phyloP scores from a whole-genome alignment of 2,888 invertebrate species.

The Allacma fusca region DNA sequence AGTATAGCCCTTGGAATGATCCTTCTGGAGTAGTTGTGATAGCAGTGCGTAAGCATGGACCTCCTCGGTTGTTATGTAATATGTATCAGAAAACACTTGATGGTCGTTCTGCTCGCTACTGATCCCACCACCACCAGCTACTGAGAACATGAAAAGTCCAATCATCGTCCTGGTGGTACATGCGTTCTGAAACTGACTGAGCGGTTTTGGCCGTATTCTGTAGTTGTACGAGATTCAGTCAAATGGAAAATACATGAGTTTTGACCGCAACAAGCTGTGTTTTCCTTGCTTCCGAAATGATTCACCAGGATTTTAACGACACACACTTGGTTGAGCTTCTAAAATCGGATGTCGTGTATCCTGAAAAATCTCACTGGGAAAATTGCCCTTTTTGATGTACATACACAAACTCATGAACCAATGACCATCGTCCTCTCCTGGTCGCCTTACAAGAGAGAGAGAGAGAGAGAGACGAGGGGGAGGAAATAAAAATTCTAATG shows the following conservation, averaged over 20 bases:
- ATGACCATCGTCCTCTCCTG: no score
- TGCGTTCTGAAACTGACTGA: background rate
- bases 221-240: constrained; percentile 23
- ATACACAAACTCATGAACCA: no score
- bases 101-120: background rate
- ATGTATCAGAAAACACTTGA: background rate
- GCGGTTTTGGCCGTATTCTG: background rate
- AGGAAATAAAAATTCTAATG: no score
- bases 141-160: background rate
- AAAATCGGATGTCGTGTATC: background rate
- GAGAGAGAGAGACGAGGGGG: no score
- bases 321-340: constrained; percentile 26
- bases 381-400: background rate
- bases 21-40: no score
- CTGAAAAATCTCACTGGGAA: background rate
- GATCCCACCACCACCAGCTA: background rate
- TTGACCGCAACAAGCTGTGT: constrained; percentile 31
- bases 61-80: background rate
- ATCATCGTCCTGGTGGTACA: background rate
- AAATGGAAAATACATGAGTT: constrained; percentile 41
- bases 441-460: no score
- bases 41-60: no score
- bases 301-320: constrained; percentile 28
- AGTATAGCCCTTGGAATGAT: no score
- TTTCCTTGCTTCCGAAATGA: constrained; percentile 35